Conservation (phyloP, 2,113 vertebrate genomes). For the Rhabdornis inornatus region DNA sequence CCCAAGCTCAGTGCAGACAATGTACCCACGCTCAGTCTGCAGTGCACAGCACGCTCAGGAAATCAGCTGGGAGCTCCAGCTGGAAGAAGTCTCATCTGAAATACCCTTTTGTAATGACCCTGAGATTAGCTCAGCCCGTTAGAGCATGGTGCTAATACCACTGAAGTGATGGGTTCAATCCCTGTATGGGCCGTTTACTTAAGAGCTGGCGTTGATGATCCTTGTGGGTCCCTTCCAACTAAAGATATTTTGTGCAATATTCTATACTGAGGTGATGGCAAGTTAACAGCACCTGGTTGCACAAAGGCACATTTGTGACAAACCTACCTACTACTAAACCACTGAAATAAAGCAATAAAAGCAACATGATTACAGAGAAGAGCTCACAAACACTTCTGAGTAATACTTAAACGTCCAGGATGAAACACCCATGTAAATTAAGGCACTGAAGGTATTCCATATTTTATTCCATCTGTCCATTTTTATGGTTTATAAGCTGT, state of each 20-base stretch:
- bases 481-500: not conserved
- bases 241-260: not conserved
- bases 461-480: not conserved
- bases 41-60: accelerated
- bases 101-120: not conserved
- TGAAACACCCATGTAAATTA: not conserved
- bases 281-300: not conserved
- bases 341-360: not conserved
- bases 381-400: not conserved
- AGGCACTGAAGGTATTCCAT: not conserved
- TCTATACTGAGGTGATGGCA: not conserved
- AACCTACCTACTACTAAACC: not conserved
- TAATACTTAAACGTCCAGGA: not conserved
- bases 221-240: not conserved
- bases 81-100: not conserved
- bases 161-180: not conserved
- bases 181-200: not conserved
- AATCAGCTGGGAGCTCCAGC: not conserved
- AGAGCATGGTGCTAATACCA: not conserved
- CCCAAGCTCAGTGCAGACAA: not conserved
- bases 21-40: not conserved
- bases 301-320: not conserved
- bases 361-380: not conserved
- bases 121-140: not conserved
- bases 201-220: not conserved